phyloP scores from a whole-genome alignment of 53 echinoderm and acorn worm species.

The Antedon mediterranea region DNA sequence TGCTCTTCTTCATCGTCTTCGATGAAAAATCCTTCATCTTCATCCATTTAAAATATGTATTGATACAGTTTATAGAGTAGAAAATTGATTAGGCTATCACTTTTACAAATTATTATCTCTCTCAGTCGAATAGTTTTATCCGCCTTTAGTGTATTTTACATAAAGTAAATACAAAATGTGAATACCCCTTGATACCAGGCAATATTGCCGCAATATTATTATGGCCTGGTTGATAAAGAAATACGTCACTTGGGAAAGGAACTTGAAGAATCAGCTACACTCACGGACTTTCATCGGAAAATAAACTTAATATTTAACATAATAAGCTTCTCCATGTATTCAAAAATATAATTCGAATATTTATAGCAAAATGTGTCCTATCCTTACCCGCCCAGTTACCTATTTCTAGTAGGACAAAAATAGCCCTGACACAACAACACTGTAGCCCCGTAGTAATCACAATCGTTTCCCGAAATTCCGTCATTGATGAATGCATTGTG shows the following conservation, averaged over 20 bases:
- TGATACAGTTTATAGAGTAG: not conserved
- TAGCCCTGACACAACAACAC: not conserved
- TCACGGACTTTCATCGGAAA: not conserved
- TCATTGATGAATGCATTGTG: not conserved
- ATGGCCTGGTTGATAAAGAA: not conserved
- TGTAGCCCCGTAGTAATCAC: not conserved
- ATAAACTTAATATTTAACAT: not conserved
- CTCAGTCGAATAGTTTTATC: too few relatives aligned
- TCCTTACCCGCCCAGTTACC: not conserved
- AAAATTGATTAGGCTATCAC: not conserved
- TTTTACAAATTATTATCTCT: not conserved
- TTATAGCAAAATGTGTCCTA: not conserved
- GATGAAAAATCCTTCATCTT: constrained; percentile 72
- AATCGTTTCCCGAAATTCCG: not conserved
- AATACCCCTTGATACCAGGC: too few relatives aligned
- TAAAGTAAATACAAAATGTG: too few relatives aligned
- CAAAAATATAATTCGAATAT: not conserved
- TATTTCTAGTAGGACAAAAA: not conserved
- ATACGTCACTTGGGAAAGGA: not conserved
- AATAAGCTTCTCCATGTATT: not conserved
- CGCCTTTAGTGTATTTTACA: too few relatives aligned
- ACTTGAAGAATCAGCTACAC: not conserved
- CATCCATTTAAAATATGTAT: constrained; percentile 9
- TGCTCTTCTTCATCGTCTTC: constrained; percentile 79
- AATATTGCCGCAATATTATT: not conserved